Evolutionary conservation across 2,797 vertebrate species (phyloP).

Genomic region (Pseudochirops corinnae): DNA sequence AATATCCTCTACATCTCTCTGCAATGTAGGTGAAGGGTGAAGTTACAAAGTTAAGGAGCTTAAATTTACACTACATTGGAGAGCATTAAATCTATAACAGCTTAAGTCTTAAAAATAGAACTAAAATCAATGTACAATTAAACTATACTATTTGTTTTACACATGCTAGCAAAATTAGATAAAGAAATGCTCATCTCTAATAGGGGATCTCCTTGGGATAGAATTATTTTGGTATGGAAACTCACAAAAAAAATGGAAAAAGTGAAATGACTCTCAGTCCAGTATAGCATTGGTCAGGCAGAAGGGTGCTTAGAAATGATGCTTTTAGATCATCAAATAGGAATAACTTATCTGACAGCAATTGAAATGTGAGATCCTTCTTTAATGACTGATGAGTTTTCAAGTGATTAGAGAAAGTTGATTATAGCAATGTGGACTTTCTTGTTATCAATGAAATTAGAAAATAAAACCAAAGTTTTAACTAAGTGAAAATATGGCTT

Average conservation of each 20-base stretch:
- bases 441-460: not conserved
- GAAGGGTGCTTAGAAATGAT: not conserved
- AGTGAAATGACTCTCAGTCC: not conserved
- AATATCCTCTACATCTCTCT: not conserved
- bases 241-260: not conserved
- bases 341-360: not conserved
- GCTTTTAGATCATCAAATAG: not conserved
- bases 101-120: not conserved
- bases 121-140: not conserved
- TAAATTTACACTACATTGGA: not conserved
- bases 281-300: not conserved
- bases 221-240: not conserved
- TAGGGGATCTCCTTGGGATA: not conserved
- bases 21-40: not conserved
- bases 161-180: not conserved
- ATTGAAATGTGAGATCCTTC: not conserved
- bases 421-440: not conserved
- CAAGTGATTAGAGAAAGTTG: not conserved
- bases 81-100: not conserved
- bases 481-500: not conserved
- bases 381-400: not conserved
- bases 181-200: not conserved
- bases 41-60: not conserved
- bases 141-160: not conserved
- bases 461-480: not conserved